phyloP scores from a whole-genome alignment of 2,113 vertebrate species.

The Xenotilapia longispinis region DNA sequence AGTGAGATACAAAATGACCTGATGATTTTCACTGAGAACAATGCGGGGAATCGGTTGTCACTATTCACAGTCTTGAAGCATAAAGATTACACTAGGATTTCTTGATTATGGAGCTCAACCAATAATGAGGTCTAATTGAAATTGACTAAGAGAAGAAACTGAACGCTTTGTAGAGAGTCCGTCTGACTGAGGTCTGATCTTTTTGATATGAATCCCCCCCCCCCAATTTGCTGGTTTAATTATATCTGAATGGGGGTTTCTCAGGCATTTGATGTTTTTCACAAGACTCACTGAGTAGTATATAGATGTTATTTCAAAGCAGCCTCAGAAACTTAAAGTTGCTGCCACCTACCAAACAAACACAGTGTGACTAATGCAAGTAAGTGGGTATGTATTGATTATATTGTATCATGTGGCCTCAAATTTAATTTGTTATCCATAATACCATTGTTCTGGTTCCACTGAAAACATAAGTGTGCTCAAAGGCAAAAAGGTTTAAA shows the following conservation, averaged over 20 bases:
- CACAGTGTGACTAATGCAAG: conserved; percentile 12
- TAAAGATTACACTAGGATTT: not conserved
- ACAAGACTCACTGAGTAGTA: not conserved
- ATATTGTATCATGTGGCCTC: not conserved
- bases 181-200: not conserved
- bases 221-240: not conserved
- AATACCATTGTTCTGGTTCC: not conserved
- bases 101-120: not conserved
- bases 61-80: not conserved
- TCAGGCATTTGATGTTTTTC: not conserved
- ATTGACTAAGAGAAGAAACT: not conserved
- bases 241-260: conserved; percentile 2
- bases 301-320: conserved; percentile 16
- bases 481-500: conserved; percentile 2
- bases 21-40: conserved; percentile 27
- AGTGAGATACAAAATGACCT: conserved; percentile 31
- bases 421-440: conserved; percentile 16
- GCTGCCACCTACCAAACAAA: conserved; percentile 7
- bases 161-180: not conserved
- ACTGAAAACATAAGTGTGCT: not conserved
- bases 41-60: not conserved
- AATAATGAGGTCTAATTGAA: not conserved
- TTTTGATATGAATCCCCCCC: not conserved
- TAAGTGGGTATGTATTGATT: conserved; percentile 36
- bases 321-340: conserved; percentile 11